phyloP scores from a whole-genome alignment of 2,888 invertebrate species.

The Polyommatus iphigenia region DNA sequence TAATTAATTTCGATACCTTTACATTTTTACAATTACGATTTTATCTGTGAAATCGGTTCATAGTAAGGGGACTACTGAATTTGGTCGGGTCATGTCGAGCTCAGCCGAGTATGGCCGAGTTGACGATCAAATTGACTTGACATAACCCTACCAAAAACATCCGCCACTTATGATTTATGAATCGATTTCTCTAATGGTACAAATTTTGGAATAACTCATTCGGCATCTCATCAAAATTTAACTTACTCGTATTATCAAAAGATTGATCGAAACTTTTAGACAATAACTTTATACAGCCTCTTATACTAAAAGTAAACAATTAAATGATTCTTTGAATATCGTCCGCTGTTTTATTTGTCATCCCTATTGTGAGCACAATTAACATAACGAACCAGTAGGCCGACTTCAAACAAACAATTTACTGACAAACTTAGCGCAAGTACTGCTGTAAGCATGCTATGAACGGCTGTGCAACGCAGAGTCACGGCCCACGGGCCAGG shows the following conservation, averaged over 20 bases:
- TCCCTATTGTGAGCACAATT: background rate
- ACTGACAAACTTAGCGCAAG: too few relatives aligned
- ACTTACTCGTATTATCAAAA: conserved; percentile 55
- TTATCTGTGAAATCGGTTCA: background rate
- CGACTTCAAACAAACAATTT: too few relatives aligned
- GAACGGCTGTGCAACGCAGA: too few relatives aligned
- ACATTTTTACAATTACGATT: conserved; percentile 54
- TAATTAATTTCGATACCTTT: conserved; percentile 70
- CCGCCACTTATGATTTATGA: background rate
- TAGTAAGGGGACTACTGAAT: background rate
- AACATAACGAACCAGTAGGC: background rate
- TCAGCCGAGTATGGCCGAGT: too few relatives aligned
- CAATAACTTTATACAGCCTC: conserved; percentile 78
- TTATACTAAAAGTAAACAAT: conserved; percentile 71
- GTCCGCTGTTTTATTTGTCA: conserved; percentile 55
- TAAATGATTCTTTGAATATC: conserved; percentile 66
- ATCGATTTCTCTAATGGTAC: conserved; percentile 32
- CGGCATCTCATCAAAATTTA: conserved; percentile 41
- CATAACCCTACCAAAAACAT: background rate
- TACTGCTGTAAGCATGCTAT: too few relatives aligned
- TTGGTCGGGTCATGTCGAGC: background rate
- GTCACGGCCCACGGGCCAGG: too few relatives aligned
- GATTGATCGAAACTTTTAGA: conserved; percentile 72
- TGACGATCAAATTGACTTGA: too few relatives aligned
- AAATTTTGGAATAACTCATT: conserved; percentile 36